A percentile compares a stretch with the other conserved stretches of the same genome.
phyloP scores from a whole-genome alignment of 2,797 vertebrate genomes.

The Melanogrammus aeglefinus region DNA sequence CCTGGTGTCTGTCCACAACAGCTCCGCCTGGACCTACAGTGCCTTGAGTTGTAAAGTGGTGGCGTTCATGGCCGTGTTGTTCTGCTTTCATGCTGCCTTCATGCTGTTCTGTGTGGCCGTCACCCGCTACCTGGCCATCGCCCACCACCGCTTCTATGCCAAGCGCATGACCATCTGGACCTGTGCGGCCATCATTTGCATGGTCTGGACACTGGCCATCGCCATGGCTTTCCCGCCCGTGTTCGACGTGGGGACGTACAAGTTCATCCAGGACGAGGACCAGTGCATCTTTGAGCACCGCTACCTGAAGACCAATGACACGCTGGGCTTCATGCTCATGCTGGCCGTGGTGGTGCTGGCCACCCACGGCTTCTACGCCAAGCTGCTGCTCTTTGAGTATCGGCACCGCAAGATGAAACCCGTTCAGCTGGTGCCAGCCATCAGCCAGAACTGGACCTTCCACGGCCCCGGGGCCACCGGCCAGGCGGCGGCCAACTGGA shows the following conservation, averaged over 20 bases:
- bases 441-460: constrained; percentile 93
- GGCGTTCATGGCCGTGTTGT: constrained; percentile 88
- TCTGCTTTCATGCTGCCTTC: constrained; percentile 89
- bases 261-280: constrained; percentile 88
- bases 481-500: constrained; percentile 89
- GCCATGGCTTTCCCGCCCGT: constrained; percentile 89
- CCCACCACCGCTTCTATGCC: constrained; percentile 89
- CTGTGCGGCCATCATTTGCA: constrained; percentile 86
- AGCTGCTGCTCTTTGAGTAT: constrained; percentile 87
- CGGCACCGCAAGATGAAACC: constrained; percentile 90
- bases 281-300: constrained; percentile 91
- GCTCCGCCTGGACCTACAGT: constrained; percentile 88
- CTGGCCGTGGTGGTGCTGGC: constrained; percentile 85
- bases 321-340: constrained; percentile 92
- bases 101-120: constrained; percentile 89
- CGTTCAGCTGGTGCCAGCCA: constrained; percentile 86
- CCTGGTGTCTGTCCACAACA: constrained; percentile 84
- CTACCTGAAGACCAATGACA: constrained; percentile 91
- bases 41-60: constrained; percentile 86
- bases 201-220: constrained; percentile 88
- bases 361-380: constrained; percentile 87
- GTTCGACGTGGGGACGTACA: constrained; percentile 87
- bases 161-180: constrained; percentile 92
- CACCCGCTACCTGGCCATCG: constrained; percentile 89
- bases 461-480: constrained; percentile 87